Evolutionary conservation across 64 coral and sea anemone species (phyloP).

Genomic region (Exaiptasia diaphana): DNA sequence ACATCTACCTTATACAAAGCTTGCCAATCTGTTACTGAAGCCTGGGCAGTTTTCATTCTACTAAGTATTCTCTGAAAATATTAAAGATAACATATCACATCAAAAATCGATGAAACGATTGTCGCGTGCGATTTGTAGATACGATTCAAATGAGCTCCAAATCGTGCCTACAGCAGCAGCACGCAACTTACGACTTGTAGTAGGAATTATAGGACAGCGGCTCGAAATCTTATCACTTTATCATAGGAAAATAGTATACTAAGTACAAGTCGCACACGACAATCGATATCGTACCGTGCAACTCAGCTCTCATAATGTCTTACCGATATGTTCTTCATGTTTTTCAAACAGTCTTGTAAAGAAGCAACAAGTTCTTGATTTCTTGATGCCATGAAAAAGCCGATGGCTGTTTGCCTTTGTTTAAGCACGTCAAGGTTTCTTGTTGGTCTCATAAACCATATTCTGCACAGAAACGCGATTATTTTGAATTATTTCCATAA

Average conservation of each 20-base stretch:
- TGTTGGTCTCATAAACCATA: constrained; percentile 95
- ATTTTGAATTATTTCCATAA: no score
- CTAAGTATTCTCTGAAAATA: constrained; percentile 73
- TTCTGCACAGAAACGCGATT: constrained; percentile 52
- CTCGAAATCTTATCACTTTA: no score
- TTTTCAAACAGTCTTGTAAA: constrained; percentile 88
- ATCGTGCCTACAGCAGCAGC: no score
- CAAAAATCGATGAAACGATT: background rate
- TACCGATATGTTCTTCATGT: constrained; percentile 94
- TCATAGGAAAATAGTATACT: no score
- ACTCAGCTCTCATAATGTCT: no score
- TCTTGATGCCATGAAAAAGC: constrained; percentile 69
- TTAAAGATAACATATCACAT: background rate
- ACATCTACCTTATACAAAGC: constrained; percentile 94
- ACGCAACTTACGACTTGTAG: no score
- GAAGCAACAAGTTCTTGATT: constrained; percentile 76
- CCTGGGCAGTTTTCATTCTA: constrained; percentile 88
- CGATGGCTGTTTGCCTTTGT: constrained; percentile 84
- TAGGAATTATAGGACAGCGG: no score
- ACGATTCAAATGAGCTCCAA: no score
- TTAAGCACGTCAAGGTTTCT: constrained; percentile 55
- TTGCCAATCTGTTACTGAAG: constrained; percentile 96
- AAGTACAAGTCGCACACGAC: no score
- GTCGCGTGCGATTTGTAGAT: no score
- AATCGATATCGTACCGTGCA: no score